Conservation (phyloP, 2,113 vertebrate genomes). For the Leptosomus discolor region DNA sequence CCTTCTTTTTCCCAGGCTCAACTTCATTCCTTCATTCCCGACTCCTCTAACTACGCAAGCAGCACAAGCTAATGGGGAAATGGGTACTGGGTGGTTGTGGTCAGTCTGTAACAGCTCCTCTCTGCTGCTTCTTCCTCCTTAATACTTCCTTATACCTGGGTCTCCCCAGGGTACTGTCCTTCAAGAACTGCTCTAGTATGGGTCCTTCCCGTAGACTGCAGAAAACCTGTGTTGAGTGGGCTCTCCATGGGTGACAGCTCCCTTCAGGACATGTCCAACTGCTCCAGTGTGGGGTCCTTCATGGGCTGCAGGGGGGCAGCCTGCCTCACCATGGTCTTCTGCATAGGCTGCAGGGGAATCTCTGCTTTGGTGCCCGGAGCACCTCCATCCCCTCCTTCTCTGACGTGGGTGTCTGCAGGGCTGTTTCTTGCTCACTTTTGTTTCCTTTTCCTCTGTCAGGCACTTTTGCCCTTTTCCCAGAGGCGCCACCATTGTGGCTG, state of each 20-base stretch:
- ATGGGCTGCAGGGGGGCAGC: not conserved
- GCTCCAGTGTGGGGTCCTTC: not conserved
- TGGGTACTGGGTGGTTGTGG: not conserved
- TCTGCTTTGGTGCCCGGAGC: not conserved
- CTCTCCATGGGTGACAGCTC: not conserved
- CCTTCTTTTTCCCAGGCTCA: not conserved
- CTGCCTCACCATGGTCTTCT: not conserved
- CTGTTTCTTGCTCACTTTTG: not conserved
- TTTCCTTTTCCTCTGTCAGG: not conserved
- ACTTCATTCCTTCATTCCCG: not conserved
- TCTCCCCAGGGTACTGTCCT: not conserved
- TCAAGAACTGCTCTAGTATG: not conserved
- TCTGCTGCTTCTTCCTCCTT: not conserved
- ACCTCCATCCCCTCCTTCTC: not conserved
- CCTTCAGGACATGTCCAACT: not conserved
- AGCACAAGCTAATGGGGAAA: not conserved
- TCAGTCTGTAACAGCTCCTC: rapidly evolving
- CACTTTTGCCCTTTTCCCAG: not conserved
- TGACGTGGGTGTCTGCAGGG: not conserved
- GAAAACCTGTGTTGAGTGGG: not conserved
- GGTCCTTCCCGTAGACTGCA: not conserved
- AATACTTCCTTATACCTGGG: not conserved
- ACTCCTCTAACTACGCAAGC: not conserved
- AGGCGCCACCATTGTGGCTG: rapidly evolving
- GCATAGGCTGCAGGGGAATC: not conserved